These are phyloP conservation scores for Chironomus riparius DNA, from an alignment of 2,888 invertebrate species.

Conservation along the genomic window DNA sequence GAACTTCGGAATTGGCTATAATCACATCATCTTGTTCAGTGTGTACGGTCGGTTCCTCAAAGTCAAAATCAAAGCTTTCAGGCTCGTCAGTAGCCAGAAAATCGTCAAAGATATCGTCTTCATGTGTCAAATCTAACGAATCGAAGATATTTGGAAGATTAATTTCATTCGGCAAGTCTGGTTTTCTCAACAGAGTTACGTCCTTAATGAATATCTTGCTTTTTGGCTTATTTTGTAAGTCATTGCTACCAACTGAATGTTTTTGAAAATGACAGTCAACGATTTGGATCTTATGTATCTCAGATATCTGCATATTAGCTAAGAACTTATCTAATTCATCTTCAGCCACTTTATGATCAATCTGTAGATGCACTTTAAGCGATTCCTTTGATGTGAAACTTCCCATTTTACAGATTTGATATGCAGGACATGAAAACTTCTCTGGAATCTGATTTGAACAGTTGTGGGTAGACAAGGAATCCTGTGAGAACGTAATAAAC, in stretches of 20 bases:
- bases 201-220: constrained; percentile 40
- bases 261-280: constrained; percentile 4
- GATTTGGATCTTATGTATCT: not conserved
- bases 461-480: not conserved
- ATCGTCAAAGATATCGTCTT: constrained; percentile 23
- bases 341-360: constrained; percentile 58
- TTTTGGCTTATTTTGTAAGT: constrained; percentile 29
- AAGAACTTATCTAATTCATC: constrained; percentile 52
- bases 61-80: constrained; percentile 16
- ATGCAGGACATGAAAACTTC: constrained; percentile 58
- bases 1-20: not conserved
- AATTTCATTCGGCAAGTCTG: constrained; percentile 28
- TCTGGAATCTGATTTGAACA: not conserved
- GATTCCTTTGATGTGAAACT: constrained; percentile 55
- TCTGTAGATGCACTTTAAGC: constrained; percentile 53
- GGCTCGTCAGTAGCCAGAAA: constrained; percentile 15
- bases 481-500: constrained; percentile 1
- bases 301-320: constrained; percentile 40
- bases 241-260: not conserved
- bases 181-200: constrained; percentile 37
- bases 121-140: constrained; percentile 9
- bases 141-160: constrained; percentile 24
- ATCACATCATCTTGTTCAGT: not conserved
- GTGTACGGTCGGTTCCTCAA: not conserved
- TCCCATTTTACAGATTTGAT: constrained; percentile 42